These are phyloP conservation scores for Harpagoxenus sublaevis DNA, from an alignment of 2,888 invertebrate genomes.

Conservation along the genomic window DNA sequence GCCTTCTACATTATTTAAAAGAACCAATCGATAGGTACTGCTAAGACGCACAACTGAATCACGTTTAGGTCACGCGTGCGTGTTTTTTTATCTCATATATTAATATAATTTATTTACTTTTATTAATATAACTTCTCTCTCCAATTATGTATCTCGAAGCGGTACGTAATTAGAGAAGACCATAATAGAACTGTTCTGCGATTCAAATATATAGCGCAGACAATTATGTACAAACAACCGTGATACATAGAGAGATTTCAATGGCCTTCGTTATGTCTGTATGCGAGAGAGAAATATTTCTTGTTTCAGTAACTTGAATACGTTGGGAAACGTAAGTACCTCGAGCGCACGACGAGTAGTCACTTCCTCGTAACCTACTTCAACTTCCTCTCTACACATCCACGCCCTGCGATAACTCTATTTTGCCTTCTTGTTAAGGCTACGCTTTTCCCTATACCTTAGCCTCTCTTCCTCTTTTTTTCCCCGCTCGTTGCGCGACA, in stretches of 20 bases:
- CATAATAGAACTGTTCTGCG: neutral
- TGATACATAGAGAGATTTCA: constrained; percentile 22
- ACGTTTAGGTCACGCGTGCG: no score
- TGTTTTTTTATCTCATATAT: neutral
- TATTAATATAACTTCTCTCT: neutral
- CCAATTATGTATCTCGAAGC: neutral
- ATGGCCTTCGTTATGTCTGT: constrained; percentile 36
- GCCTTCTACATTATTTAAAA: constrained; percentile 22
- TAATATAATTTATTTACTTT: neutral
- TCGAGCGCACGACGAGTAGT: constrained; percentile 41
- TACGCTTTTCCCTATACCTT: constrained; percentile 4
- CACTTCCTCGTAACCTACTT: constrained; percentile 42
- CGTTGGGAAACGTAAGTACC: constrained; percentile 41
- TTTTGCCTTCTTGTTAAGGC: constrained; percentile 41
- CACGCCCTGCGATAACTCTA: constrained; percentile 43
- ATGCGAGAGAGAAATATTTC: constrained; percentile 37
- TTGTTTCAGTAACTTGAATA: constrained; percentile 48
- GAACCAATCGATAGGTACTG: constrained; percentile 4
- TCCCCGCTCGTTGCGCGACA: neutral
- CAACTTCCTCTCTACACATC: constrained; percentile 38
- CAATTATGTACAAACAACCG: constrained; percentile 4
- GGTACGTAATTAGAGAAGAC: neutral
- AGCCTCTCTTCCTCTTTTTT: constrained; percentile 16
- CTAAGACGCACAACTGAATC: neutral
- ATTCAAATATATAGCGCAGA: neutral